Evolutionary conservation across 35 echinoderm and acorn worm species (phyloP).

Genomic region (Heliocidaris tuberculata): DNA sequence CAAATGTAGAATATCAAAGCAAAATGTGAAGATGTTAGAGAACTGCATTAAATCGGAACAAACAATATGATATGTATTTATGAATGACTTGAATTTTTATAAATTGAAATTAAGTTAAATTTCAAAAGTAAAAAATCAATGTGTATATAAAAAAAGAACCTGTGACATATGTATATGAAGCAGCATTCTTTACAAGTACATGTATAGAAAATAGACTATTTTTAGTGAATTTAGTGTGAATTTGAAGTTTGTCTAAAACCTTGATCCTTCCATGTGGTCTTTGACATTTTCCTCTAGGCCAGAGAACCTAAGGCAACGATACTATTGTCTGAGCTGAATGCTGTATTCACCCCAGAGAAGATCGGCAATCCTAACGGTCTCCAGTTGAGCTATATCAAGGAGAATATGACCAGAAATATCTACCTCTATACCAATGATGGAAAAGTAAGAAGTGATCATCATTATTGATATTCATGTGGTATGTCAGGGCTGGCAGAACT

Average conservation of each 20-base stretch:
- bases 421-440: conserved; percentile 94
- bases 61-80: too few relatives aligned
- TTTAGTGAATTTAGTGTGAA: not conserved
- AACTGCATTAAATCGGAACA: too few relatives aligned
- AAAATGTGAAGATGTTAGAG: too few relatives aligned
- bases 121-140: not conserved
- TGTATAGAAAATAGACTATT: not conserved
- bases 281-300: conserved; percentile 48
- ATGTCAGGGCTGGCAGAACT: too few relatives aligned
- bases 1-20: too few relatives aligned
- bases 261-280: not conserved
- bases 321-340: conserved; percentile 75
- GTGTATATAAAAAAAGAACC: too few relatives aligned
- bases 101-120: not conserved
- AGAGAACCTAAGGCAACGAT: conserved; percentile 91
- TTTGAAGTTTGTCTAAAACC: not conserved
- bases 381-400: conserved; percentile 81
- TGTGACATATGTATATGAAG: too few relatives aligned
- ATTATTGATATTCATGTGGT: too few relatives aligned
- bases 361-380: conserved; percentile 97
- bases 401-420: conserved; percentile 81
- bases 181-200: not conserved
- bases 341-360: conserved; percentile 90
- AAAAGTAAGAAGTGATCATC: conserved; percentile 63
- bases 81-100: not conserved